Conservation (phyloP, 2,888 invertebrate species). For the Thelaira solivaga region DNA sequence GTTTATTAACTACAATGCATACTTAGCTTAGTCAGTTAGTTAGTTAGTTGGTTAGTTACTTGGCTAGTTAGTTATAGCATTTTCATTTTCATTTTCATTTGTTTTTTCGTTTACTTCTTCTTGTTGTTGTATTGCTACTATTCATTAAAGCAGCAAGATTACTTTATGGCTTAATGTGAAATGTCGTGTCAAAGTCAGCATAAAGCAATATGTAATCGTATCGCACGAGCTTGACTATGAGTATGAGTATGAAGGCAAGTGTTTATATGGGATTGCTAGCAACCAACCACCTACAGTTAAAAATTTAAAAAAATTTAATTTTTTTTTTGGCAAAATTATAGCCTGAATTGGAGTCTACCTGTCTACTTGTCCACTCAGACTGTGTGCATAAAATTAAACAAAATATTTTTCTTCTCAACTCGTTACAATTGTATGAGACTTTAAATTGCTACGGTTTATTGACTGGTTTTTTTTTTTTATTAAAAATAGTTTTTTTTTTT, state of each 20-base stretch:
- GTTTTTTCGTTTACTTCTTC: no score
- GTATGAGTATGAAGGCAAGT: no score
- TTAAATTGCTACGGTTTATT: slow-evolving; percentile 12
- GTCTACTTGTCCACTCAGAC: slow-evolving; percentile 10
- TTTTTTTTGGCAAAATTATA: slow-evolving; percentile 13
- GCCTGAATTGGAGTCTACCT: slow-evolving; percentile 10
- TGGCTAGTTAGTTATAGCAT: no score
- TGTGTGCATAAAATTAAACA: neutral
- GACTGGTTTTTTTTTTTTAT: no score
- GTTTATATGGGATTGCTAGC: no score
- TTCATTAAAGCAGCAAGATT: neutral
- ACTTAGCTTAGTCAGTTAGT: neutral
- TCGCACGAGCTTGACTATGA: neutral
- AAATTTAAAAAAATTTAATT: neutral
- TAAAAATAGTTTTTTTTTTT: no score
- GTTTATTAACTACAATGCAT: neutral
- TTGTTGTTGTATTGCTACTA: neutral
- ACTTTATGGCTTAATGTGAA: slow-evolving; percentile 21
- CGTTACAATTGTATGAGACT: slow-evolving; percentile 5
- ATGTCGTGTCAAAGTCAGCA: slow-evolving; percentile 44
- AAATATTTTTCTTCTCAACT: slow-evolving; percentile 18
- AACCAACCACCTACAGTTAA: no score
- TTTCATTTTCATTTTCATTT: no score
- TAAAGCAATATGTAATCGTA: slow-evolving; percentile 22
- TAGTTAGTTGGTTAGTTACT: neutral